Evolutionary conservation across 2,113 vertebrate species (phyloP).

Genomic region (Zeus faber): DNA sequence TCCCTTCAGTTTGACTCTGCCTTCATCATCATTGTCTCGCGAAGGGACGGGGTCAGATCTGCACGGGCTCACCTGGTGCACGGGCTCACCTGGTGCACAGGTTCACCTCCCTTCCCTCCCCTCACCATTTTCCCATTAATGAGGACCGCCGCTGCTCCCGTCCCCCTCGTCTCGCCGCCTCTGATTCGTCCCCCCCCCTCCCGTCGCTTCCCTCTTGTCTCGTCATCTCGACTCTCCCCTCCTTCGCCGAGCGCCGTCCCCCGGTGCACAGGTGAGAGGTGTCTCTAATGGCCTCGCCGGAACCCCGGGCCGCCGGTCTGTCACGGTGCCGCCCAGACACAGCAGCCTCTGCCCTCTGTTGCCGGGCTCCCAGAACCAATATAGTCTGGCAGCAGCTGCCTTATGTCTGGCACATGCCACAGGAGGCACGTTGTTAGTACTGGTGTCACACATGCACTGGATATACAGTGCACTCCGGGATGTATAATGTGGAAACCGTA

Average conservation of each 20-base stretch:
- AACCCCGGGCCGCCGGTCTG: slow-evolving; percentile 33
- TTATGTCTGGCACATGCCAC: slow-evolving; percentile 26
- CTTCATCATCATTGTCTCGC: no score
- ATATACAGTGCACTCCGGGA: slow-evolving; percentile 18
- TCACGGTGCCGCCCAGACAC: slow-evolving; percentile 32
- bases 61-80: no score
- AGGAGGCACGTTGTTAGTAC: slow-evolving; percentile 27
- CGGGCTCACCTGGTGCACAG: no score
- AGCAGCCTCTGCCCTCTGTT: slow-evolving; percentile 42
- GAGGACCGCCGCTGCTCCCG: no score
- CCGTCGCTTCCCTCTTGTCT: slow-evolving; percentile 21
- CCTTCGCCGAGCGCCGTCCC: neutral
- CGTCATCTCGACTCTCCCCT: slow-evolving; percentile 20
- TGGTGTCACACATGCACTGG: slow-evolving; percentile 13
- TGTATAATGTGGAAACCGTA: slow-evolving; percentile 2
- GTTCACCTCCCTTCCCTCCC: no score
- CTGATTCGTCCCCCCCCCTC: slow-evolving; percentile 20
- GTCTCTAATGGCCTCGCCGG: slow-evolving; percentile 10
- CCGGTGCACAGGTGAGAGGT: slow-evolving; percentile 36
- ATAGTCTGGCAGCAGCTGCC: slow-evolving; percentile 56
- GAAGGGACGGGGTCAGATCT: no score
- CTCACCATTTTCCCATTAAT: no score
- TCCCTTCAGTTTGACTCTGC: no score
- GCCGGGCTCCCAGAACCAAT: slow-evolving; percentile 35
- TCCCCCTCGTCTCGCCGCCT: neutral